Evolutionary conservation across 2,888 invertebrate genomes (phyloP), one percentile per base, ranked within the genome.

Genomic region (Melangyna quadrimaculata): DNA sequence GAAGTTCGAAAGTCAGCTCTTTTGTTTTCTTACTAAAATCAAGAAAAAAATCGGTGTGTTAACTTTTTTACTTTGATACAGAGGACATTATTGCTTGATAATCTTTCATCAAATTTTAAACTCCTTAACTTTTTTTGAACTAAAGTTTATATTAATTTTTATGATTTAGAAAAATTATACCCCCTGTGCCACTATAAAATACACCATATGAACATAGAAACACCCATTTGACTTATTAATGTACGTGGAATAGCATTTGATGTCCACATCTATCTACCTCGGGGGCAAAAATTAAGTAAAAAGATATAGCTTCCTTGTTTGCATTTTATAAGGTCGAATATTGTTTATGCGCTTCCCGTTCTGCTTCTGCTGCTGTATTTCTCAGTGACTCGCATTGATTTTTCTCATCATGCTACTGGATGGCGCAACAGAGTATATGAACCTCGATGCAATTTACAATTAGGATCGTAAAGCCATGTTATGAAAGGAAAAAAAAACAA

Each of bases 301-400:
- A 78, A 74, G 71, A 35, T n/a, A n/a, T n/a, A 3, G 61, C 83
- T 79, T 79, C 79, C 83, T 79, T 75, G 83, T 84, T 79, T 84
- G 83, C 75, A 67, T 79, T 79, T 59, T 48, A 37, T 74, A 57
- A 35, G 29, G 69, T 78, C 67, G 55, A 53, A 65, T 27, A 53
- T 45, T 45, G 65, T 51, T n/a, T 14, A n/a, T 48, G 40, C 40
- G 48, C 22, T 48, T n/a, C n/a, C 17, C 14, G 29, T 63, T 22
- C 22, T 70, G 48, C 32, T 75, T 48, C 35, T 45, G 72, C 45
- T 72, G 69, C 43, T 83, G 48, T 59, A 63, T 57, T n/a, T n/a
- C 69, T 78, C 78, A 32, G 35, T 45, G 73, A 55, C 57, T 74
- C 59, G 71, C 74, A 84, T 67, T 84, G 83, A 79, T 84, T 84